Conservation (phyloP, 2,888 invertebrate species). For the Amorpha juglandis region DNA sequence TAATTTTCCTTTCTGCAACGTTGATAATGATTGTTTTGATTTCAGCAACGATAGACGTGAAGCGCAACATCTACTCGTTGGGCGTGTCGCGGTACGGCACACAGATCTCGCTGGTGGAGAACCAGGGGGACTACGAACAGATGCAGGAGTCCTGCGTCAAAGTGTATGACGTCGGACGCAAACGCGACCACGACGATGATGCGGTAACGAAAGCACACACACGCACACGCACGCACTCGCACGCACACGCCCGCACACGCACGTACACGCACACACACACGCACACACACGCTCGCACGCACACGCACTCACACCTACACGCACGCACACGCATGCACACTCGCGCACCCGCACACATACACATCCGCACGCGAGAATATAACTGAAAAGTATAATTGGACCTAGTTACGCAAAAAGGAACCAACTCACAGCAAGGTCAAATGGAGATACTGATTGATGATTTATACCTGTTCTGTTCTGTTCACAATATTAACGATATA, state of each 20-base stretch:
- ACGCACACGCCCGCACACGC: background rate
- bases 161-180: slow-evolving; percentile 95
- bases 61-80: slow-evolving; percentile 94
- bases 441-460: no score
- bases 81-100: slow-evolving; percentile 93
- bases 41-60: slow-evolving; percentile 95
- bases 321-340: background rate
- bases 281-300: background rate
- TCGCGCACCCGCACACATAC: background rate
- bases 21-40: slow-evolving; percentile 12
- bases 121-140: slow-evolving; percentile 91
- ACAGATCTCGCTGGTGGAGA: slow-evolving; percentile 96
- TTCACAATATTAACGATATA: no score
- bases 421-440: no score
- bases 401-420: no score
- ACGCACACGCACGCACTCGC: background rate
- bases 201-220: slow-evolving; percentile 77
- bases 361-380: no score
- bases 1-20: no score
- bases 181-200: slow-evolving; percentile 94
- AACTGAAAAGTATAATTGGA: no score
- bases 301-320: background rate
- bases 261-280: background rate
- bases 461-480: no score
- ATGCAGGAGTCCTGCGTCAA: slow-evolving; percentile 95